Evolutionary conservation across 2,888 invertebrate species (phyloP).

Genomic region (Erebia epiphron): DNA sequence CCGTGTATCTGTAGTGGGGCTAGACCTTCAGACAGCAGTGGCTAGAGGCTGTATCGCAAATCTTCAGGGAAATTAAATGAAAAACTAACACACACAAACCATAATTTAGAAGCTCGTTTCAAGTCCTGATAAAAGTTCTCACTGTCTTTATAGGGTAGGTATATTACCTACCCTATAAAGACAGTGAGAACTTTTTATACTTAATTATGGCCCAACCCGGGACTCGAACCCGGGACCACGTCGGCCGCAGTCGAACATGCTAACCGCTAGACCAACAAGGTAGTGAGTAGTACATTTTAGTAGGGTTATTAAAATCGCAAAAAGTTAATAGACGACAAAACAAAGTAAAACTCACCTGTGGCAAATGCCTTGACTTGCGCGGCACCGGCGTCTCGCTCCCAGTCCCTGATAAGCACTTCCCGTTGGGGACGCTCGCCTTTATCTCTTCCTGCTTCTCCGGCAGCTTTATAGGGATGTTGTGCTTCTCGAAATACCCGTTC

Average conservation of each 20-base stretch:
- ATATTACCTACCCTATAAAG: no score
- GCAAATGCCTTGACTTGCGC: slow-evolving; percentile 68
- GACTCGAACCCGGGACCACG: no score
- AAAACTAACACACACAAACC: slow-evolving; percentile 9
- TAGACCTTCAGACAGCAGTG: slow-evolving; percentile 15
- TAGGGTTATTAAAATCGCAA: no score
- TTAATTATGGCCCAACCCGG: no score
- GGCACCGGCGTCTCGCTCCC: slow-evolving; percentile 53
- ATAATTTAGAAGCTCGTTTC: no score
- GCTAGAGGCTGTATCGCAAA: slow-evolving; percentile 24
- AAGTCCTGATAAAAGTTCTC: no score
- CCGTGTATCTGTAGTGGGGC: no score
- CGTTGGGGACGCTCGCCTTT: slow-evolving; percentile 61
- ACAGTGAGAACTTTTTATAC: no score
- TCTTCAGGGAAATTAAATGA: slow-evolving; percentile 22
- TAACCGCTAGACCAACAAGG: no score
- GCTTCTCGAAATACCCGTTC: slow-evolving; percentile 78
- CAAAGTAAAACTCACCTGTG: slow-evolving; percentile 58
- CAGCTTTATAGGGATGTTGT: slow-evolving; percentile 70
- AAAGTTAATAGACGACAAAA: background rate
- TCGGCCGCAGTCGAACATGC: no score
- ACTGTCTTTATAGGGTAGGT: no score
- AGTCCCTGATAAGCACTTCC: slow-evolving; percentile 65
- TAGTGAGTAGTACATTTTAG: no score
- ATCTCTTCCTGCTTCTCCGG: slow-evolving; percentile 61